Evolutionary conservation across 2,888 invertebrate genomes (phyloP).

Genomic region (Andrena camellia): DNA sequence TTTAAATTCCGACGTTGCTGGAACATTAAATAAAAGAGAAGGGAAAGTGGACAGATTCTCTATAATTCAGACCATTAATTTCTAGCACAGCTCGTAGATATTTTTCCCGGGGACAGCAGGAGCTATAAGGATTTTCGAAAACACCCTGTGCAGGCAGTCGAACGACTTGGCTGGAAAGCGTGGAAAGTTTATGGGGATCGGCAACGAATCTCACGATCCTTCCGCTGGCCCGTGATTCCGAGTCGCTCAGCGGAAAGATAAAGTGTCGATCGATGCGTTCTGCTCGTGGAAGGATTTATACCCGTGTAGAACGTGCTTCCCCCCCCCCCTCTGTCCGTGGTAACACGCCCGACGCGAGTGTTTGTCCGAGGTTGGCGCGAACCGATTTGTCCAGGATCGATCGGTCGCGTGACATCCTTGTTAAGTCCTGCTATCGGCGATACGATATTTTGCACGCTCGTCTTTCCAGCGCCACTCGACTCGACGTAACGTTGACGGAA

Average conservation of each 20-base stretch:
- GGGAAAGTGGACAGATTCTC: not conserved
- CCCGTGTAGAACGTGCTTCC: conserved; percentile 21
- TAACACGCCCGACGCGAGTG: conserved; percentile 40
- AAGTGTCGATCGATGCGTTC: conserved; percentile 68
- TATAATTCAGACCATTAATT: not conserved
- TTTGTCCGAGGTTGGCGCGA: conserved; percentile 35
- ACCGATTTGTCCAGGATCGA: conserved; percentile 52
- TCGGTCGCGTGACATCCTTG: conserved; percentile 9
- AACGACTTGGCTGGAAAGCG: not conserved
- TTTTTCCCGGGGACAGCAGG: not conserved
- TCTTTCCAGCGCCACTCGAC: not conserved
- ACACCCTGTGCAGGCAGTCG: not conserved
- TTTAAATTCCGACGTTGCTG: conserved; percentile 64
- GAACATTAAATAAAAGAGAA: conserved; percentile 31
- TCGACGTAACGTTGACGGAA: not conserved
- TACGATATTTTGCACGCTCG: conserved; percentile 22
- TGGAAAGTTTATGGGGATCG: conserved; percentile 53
- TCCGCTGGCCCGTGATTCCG: conserved; percentile 60
- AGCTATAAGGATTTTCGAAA: not conserved
- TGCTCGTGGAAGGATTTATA: conserved; percentile 62
- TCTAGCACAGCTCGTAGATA: not conserved
- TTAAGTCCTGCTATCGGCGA: conserved; percentile 30
- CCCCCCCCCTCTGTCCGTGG: conserved; percentile 4
- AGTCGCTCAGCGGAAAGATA: conserved; percentile 60
- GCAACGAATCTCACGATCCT: conserved; percentile 49